A percentile compares a stretch with the other conserved stretches of the same genome.
Conservation (phyloP, 1,140 invertebrate genomes). For the Drosophila lowei region DNA sequence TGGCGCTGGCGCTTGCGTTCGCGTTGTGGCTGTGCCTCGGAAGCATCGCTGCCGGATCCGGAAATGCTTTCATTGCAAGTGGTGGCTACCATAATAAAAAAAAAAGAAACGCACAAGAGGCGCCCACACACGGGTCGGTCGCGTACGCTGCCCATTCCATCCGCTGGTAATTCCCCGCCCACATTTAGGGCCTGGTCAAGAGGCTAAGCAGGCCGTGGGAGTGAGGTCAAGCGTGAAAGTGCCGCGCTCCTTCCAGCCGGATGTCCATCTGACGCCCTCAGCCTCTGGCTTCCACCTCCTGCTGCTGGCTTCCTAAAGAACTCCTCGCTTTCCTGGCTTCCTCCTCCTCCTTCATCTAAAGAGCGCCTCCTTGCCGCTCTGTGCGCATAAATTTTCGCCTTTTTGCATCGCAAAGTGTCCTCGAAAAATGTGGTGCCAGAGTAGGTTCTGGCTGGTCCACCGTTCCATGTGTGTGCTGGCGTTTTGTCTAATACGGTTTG, state of each 20-base stretch:
- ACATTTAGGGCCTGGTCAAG: constrained; percentile 55
- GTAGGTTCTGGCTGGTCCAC: neutral
- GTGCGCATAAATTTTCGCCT: constrained; percentile 58
- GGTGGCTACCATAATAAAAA: constrained; percentile 68
- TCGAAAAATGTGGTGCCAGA: constrained; percentile 21
- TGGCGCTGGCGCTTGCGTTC: constrained; percentile 1
- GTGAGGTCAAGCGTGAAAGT: constrained; percentile 78
- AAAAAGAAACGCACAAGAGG: constrained; percentile 41
- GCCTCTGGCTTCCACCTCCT: neutral
- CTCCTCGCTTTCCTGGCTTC: too few relatives aligned
- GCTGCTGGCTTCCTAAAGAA: too few relatives aligned
- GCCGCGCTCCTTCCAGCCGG: constrained; percentile 56
- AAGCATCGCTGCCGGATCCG: constrained; percentile 63
- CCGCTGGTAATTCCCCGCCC: neutral
- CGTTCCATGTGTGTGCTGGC: neutral
- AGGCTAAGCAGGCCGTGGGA: constrained; percentile 68
- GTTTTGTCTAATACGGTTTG: constrained; percentile 3
- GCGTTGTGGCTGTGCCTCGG: constrained; percentile 13
- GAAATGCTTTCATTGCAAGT: constrained; percentile 81
- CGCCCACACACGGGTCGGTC: constrained; percentile 21
- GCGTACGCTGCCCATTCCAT: constrained; percentile 7
- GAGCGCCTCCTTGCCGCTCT: neutral
- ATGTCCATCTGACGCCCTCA: constrained; percentile 57
- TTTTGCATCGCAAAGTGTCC: constrained; percentile 60
- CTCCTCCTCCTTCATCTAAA: neutral